These are phyloP conservation scores for Torymus tubicola DNA, from an alignment of 2,888 invertebrate species.

Conservation along the genomic window DNA sequence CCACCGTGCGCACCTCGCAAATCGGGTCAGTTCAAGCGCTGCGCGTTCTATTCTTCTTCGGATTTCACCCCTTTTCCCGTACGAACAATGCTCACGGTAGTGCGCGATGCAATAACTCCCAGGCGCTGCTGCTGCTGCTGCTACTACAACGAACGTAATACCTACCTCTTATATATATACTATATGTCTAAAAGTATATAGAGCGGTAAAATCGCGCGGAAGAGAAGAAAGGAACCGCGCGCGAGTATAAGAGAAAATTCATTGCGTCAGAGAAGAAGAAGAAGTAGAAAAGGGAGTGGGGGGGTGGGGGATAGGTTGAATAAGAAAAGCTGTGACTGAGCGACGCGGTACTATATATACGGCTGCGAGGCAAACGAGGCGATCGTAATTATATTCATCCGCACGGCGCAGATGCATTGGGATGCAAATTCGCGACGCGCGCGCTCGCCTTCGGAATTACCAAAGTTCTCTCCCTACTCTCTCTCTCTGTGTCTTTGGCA, in stretches of 20 bases:
- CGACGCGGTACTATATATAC: slow-evolving; percentile 30
- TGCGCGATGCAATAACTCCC: too few relatives aligned
- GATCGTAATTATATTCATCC: slow-evolving; percentile 52
- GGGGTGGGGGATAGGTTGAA: slow-evolving; percentile 18
- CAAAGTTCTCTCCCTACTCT: slow-evolving; percentile 24
- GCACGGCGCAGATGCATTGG: slow-evolving; percentile 26
- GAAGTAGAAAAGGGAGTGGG: slow-evolving; percentile 4
- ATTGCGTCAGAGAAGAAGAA: slow-evolving; percentile 13
- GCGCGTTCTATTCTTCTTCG: too few relatives aligned
- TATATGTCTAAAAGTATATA: background rate
- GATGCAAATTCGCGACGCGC: slow-evolving; percentile 26
- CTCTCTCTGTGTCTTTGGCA: too few relatives aligned
- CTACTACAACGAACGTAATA: background rate
- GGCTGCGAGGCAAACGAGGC: slow-evolving; percentile 36
- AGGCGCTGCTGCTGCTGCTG: too few relatives aligned
- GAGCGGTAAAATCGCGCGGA: slow-evolving; percentile 25
- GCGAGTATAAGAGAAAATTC: slow-evolving; percentile 12
- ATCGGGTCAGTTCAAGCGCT: too few relatives aligned
- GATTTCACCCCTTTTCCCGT: too few relatives aligned
- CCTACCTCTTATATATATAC: background rate
- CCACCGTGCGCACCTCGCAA: too few relatives aligned
- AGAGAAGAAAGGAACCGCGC: too few relatives aligned
- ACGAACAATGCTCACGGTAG: too few relatives aligned
- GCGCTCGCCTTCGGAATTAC: slow-evolving; percentile 21
- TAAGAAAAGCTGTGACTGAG: slow-evolving; percentile 22